Conservation (phyloP, 2,888 invertebrate species). For the Blastobasis adustella region DNA sequence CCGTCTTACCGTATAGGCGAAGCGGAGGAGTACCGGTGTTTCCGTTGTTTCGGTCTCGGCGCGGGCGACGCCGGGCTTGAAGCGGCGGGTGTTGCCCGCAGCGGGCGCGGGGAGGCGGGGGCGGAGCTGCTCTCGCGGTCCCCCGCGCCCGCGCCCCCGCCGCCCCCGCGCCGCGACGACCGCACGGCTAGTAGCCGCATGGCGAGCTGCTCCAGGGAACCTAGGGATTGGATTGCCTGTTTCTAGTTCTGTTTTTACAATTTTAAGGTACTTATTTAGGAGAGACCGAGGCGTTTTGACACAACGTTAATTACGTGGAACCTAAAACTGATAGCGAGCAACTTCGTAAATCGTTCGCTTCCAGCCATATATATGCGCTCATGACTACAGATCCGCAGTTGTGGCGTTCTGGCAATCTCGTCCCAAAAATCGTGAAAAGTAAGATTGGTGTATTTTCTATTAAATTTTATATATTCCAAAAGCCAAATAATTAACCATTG, state of each 20-base stretch:
- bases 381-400: no score
- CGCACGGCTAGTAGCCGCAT: constrained; percentile 55
- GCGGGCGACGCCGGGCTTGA: constrained; percentile 70
- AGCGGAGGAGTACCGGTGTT: constrained; percentile 83
- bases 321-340: no score
- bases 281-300: no score
- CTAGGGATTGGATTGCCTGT: constrained; percentile 20
- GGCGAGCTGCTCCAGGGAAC: constrained; percentile 63
- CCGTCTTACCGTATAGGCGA: constrained; percentile 80
- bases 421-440: no score
- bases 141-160: constrained; percentile 11
- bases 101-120: constrained; percentile 77
- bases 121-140: constrained; percentile 55
- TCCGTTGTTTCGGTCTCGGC: constrained; percentile 48
- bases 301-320: no score
- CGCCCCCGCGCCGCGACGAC: constrained; percentile 15
- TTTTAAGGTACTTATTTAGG: no score
- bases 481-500: no score
- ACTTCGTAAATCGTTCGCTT: no score
- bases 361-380: no score
- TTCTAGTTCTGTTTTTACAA: background rate
- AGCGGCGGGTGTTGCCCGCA: constrained; percentile 85
- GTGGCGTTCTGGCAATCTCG: no score
- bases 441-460: no score
- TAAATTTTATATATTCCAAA: no score